Conservation (phyloP, 92 coral and sea anemone species). For the Palythoa grandiflora region DNA sequence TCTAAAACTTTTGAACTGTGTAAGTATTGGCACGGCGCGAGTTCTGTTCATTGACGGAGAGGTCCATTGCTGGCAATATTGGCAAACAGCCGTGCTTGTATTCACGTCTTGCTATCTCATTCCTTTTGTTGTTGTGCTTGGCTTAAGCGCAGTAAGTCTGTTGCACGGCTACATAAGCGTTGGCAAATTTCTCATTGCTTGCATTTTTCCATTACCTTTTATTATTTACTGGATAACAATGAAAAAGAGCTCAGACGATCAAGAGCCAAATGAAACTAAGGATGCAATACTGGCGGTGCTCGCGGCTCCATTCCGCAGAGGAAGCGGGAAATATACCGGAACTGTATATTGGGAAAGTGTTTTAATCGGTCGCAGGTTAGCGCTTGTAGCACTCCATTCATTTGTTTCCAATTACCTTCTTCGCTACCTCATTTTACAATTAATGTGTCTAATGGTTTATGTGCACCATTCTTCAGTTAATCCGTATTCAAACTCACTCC, state of each 20-base stretch:
- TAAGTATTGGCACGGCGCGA: constrained; percentile 13
- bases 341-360: constrained; percentile 58
- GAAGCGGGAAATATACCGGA: constrained; percentile 8
- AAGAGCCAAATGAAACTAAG: neutral
- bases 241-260: neutral
- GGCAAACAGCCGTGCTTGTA: constrained; percentile 39
- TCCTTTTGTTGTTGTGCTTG: constrained; percentile 49
- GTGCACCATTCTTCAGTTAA: constrained; percentile 45
- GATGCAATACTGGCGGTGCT: constrained; percentile 34
- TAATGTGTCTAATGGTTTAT: constrained; percentile 20
- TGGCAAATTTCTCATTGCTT: constrained; percentile 32
- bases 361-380: constrained; percentile 49
- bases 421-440: constrained; percentile 28
- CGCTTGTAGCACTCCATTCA: constrained; percentile 15
- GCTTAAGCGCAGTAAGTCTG: constrained; percentile 21
- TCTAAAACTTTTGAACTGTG: constrained; percentile 38
- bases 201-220: constrained; percentile 47
- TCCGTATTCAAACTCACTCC: constrained; percentile 17
- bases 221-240: constrained; percentile 40
- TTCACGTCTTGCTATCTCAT: constrained; percentile 25
- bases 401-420: constrained; percentile 30
- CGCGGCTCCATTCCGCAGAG: constrained; percentile 36
- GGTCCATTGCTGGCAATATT: constrained; percentile 45
- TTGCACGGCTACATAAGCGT: neutral
- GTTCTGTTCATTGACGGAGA: constrained; percentile 42